phyloP scores from a whole-genome alignment of 2,113 vertebrate genomes.

The Ageneiosus marmoratus region DNA sequence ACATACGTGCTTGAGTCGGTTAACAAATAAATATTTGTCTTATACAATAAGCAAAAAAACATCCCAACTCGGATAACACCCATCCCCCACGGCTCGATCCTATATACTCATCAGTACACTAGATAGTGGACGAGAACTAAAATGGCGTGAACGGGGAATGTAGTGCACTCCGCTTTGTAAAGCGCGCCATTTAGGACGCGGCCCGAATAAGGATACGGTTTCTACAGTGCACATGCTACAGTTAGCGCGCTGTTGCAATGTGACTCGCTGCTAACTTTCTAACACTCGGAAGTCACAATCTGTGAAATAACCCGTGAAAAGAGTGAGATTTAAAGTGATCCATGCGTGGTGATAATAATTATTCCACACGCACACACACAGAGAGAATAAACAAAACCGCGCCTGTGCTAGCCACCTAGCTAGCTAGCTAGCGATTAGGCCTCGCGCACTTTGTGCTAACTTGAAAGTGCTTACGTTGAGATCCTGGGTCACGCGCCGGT shows the following conservation, averaged over 20 bases:
- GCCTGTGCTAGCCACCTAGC: background rate
- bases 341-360: background rate
- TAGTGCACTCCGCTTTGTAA: background rate
- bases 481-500: conserved; percentile 11
- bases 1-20: background rate
- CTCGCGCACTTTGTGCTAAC: conserved; percentile 47
- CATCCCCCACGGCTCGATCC: background rate
- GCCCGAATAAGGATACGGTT: background rate
- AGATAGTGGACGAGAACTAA: background rate
- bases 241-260: background rate
- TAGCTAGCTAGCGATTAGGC: conserved; percentile 45
- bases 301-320: background rate
- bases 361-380: background rate
- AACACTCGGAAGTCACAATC: too few relatives aligned
- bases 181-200: background rate
- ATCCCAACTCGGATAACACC: background rate
- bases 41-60: too few relatives aligned
- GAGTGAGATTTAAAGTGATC: too few relatives aligned
- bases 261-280: background rate
- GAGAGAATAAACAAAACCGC: background rate
- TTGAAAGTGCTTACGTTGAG: conserved; percentile 35
- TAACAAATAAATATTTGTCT: background rate
- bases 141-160: background rate
- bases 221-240: conserved; percentile 44
- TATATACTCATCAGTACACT: background rate